These are phyloP conservation scores for Cepaea hortensis DNA, from an alignment of 2,888 invertebrate species.

Conservation along the genomic window DNA sequence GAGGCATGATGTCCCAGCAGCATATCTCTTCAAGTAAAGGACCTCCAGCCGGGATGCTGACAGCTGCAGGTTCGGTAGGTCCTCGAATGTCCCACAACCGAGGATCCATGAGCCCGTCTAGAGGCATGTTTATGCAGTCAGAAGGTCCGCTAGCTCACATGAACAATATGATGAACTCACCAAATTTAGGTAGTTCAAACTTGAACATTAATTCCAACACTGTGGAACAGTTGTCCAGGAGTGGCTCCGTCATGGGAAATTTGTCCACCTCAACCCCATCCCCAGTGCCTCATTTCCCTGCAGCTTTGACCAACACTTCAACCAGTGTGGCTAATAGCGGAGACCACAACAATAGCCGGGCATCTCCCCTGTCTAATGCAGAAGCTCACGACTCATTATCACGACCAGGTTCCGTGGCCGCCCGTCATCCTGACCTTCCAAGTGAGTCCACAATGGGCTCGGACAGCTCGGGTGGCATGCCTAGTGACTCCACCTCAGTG, in stretches of 20 bases:
- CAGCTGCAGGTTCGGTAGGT: constrained; percentile 69
- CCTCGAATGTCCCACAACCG: constrained; percentile 44
- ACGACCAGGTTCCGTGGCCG: constrained; percentile 44
- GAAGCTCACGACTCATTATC: constrained; percentile 50
- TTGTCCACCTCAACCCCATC: constrained; percentile 32
- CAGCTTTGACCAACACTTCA: constrained; percentile 29
- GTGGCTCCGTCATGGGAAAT: constrained; percentile 35
- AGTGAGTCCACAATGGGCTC: constrained; percentile 45
- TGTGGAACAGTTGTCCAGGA: constrained; percentile 54
- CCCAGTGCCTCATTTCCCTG: constrained; percentile 28
- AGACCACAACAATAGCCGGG: constrained; percentile 22
- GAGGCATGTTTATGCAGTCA: constrained; percentile 59
- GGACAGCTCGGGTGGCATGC: constrained; percentile 50
- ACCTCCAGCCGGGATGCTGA: constrained; percentile 72
- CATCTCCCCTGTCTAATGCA: constrained; percentile 50
- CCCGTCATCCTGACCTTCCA: constrained; percentile 47
- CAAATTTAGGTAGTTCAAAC: constrained; percentile 52
- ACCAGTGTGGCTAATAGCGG: constrained; percentile 29
- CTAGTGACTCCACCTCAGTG: constrained; percentile 55
- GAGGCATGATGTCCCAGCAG: constrained; percentile 39
- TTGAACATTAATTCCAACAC: constrained; percentile 56
- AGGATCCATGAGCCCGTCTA: constrained; percentile 54
- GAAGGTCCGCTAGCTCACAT: constrained; percentile 60
- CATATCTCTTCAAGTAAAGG: constrained; percentile 61
- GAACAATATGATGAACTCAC: constrained; percentile 60